Conservation (phyloP, 2,797 vertebrate species). For the Poeciliopsis infans region DNA sequence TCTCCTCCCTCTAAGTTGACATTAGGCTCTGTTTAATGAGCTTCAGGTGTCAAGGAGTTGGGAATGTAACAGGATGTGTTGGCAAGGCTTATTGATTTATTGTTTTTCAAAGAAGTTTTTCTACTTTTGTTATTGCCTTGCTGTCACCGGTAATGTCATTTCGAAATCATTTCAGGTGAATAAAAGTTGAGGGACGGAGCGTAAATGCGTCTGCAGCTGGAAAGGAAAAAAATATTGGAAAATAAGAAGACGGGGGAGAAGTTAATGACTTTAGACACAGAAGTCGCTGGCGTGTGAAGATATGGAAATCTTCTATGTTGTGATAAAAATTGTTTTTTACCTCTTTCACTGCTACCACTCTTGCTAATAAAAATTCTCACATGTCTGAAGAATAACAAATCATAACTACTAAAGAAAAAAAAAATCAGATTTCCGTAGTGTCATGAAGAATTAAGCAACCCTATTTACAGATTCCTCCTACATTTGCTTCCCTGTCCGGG, state of each 20-base stretch:
- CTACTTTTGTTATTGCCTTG: constrained; percentile 80
- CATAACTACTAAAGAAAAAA: constrained; percentile 4
- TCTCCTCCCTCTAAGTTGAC: constrained; percentile 89
- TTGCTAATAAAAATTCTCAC: not conserved
- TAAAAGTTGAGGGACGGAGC: constrained; percentile 70
- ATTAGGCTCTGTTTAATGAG: constrained; percentile 93
- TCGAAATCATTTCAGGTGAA: constrained; percentile 74
- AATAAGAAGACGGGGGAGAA: constrained; percentile 51
- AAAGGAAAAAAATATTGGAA: constrained; percentile 66
- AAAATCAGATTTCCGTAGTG: not conserved
- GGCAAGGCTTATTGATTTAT: constrained; percentile 86
- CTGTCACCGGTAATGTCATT: constrained; percentile 76
- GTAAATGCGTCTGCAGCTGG: constrained; percentile 55
- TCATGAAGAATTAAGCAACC: constrained; percentile 2
- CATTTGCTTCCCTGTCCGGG: not conserved
- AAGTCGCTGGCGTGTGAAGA: constrained; percentile 11
- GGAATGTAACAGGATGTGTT: constrained; percentile 87
- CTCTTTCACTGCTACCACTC: constrained; percentile 1
- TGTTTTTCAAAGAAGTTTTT: constrained; percentile 78
- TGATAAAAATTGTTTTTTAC: constrained; percentile 16
- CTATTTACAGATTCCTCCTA: not conserved
- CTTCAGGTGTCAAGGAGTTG: constrained; percentile 85
- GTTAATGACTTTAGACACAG: constrained; percentile 59
- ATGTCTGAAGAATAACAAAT: constrained; percentile 4
- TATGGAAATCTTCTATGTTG: constrained; percentile 18